A percentile compares a stretch with the other conserved stretches of the same genome.
These are phyloP conservation scores for Ctenoplectra terminalis DNA, from an alignment of 1,140 invertebrate genomes.

Conservation along the genomic window DNA sequence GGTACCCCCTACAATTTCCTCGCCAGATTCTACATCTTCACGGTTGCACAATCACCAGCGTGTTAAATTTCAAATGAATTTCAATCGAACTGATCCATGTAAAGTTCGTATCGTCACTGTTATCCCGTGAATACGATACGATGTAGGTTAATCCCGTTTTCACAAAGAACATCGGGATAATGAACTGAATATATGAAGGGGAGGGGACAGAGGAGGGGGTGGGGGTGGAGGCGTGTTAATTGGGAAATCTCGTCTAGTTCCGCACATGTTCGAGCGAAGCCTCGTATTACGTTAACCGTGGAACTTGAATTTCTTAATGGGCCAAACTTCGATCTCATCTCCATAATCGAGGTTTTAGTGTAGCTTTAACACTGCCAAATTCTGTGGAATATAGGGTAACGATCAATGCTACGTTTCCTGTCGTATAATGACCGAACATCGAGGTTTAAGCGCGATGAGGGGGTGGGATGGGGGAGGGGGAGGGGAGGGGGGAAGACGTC, in stretches of 20 bases:
- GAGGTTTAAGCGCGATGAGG: conserved; percentile 3
- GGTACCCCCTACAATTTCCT: not conserved
- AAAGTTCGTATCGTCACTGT: not conserved
- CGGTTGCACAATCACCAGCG: not conserved
- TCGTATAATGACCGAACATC: conserved; percentile 5
- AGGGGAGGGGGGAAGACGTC: not conserved
- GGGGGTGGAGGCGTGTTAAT: not conserved
- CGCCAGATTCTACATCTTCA: not conserved
- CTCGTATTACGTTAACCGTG: not conserved
- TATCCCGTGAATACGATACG: not conserved
- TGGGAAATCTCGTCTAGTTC: not conserved
- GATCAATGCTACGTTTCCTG: not conserved
- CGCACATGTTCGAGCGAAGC: not conserved
- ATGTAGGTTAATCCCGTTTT: not conserved
- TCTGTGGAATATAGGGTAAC: not conserved
- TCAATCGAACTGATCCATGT: not conserved
- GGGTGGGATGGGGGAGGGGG: no score
- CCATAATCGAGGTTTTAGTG: not conserved
- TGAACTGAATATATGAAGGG: no score
- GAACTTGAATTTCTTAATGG: not conserved
- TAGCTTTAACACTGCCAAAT: not conserved
- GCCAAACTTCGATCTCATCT: not conserved
- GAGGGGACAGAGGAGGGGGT: no score
- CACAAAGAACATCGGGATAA: not conserved
- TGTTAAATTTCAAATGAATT: not conserved